phyloP scores from a whole-genome alignment of 2,888 invertebrate genomes.

The Lymantria monacha region DNA sequence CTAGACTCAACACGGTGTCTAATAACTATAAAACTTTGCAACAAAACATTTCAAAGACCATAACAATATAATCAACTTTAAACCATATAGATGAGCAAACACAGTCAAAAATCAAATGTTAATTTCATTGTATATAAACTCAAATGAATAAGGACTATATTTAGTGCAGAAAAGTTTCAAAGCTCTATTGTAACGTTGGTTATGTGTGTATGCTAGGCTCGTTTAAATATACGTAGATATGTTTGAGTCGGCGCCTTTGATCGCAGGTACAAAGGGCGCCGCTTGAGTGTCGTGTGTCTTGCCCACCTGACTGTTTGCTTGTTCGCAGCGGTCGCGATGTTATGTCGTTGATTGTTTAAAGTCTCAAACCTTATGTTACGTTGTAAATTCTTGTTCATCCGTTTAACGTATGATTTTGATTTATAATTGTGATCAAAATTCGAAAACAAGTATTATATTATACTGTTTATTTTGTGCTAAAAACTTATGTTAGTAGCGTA shows the following conservation, averaged over 20 bases:
- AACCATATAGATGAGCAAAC: neutral
- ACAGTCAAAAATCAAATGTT: neutral
- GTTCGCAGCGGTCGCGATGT: conserved; percentile 32
- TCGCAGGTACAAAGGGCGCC: conserved; percentile 70
- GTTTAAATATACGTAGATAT: conserved; percentile 35
- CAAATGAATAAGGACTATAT: conserved; percentile 4
- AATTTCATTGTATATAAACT: neutral
- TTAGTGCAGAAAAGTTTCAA: neutral
- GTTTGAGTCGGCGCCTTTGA: conserved; percentile 76
- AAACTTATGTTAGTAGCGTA: no score
- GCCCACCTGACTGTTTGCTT: conserved; percentile 76
- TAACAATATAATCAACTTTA: neutral
- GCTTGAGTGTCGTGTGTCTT: conserved; percentile 70
- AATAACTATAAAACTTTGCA: conserved; percentile 43
- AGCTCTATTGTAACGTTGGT: neutral
- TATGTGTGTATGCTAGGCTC: conserved; percentile 27
- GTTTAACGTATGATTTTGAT: no score
- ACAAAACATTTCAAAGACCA: conserved; percentile 29
- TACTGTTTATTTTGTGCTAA: no score
- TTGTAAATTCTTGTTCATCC: conserved; percentile 4
- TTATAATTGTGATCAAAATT: no score
- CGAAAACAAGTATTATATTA: no score
- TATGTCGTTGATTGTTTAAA: conserved; percentile 24
- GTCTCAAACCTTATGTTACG: conserved; percentile 5
- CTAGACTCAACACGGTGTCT: conserved; percentile 75